Evolutionary conservation across 2,113 vertebrate genomes (phyloP).

Genomic region (Bos taurus): ARS-UCD2.0 NC_037328.1:18643501-18644000

Average conservation of each 20-base stretch:
- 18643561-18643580: not conserved
- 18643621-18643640: not conserved
- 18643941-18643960: not conserved
- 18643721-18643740: not conserved
- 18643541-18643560: not conserved
- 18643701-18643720: not conserved
- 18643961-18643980: not conserved
- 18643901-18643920: not conserved
- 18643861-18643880: not conserved
- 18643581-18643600: not conserved
- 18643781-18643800: not conserved
- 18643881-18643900: not conserved
- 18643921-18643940: not conserved
- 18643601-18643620: not conserved
- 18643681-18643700: not conserved
- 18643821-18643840: not conserved
- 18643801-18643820: not conserved
- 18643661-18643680: not conserved
- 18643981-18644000: not conserved
- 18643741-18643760: not conserved
- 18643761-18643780: not conserved
- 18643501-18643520: not conserved
- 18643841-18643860: not conserved
- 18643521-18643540: not conserved
- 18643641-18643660: not conserved